These are phyloP conservation scores for Rattus rattus DNA, from an alignment of 2,113 vertebrate genomes.

Conservation along the genomic window DNA sequence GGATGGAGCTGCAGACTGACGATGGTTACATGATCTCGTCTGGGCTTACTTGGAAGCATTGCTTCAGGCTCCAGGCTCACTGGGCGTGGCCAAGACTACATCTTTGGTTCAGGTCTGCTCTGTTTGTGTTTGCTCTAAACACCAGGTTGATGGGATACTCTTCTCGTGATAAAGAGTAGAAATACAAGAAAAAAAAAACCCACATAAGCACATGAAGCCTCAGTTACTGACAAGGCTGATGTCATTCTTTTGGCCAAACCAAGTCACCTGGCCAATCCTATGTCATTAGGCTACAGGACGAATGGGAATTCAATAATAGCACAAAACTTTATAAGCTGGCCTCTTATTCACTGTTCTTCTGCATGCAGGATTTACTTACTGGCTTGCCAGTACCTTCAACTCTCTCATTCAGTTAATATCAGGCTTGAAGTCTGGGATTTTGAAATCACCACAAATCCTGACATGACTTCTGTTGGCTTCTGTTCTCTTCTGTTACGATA, in stretches of 20 bases:
- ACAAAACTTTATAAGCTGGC: not conserved
- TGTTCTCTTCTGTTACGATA: not conserved
- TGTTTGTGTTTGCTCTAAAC: not conserved
- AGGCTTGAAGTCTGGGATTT: constrained; percentile 23
- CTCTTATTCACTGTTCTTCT: not conserved
- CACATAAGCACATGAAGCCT: not conserved
- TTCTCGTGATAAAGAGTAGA: not conserved
- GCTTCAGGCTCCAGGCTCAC: not conserved
- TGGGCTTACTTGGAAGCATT: not conserved
- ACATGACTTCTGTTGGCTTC: not conserved
- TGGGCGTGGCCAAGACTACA: not conserved
- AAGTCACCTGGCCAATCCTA: not conserved
- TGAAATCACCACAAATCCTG: constrained; percentile 39
- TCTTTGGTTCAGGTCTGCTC: not conserved
- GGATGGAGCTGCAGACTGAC: not conserved
- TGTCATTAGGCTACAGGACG: not conserved
- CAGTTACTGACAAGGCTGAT: not conserved
- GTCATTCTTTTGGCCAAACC: not conserved
- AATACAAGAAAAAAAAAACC: not conserved
- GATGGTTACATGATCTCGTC: not conserved
- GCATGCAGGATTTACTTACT: not conserved
- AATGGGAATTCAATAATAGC: not conserved
- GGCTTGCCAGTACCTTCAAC: not conserved
- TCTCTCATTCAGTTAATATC: not conserved
- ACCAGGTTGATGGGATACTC: constrained; percentile 1